phyloP scores from a whole-genome alignment of 1,140 invertebrate species.

The Brachionus plicatilis region DNA sequence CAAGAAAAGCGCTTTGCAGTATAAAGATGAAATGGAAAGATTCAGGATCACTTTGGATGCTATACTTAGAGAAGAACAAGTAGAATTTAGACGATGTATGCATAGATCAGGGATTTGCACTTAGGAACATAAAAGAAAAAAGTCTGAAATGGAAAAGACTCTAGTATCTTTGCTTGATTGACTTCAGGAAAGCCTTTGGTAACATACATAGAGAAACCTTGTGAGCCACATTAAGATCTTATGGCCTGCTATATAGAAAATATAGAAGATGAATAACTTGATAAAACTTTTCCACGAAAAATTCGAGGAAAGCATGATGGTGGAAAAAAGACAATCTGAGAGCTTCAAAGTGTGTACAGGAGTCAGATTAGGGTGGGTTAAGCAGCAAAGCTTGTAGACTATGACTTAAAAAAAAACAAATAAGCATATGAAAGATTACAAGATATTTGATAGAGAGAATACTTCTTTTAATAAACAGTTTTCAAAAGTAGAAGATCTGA shows the following conservation, averaged over 20 bases:
- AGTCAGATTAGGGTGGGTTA: too few relatives aligned
- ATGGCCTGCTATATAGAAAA: constrained; percentile 41
- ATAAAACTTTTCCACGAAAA: not conserved
- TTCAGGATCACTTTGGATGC: too few relatives aligned
- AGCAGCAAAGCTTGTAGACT: too few relatives aligned
- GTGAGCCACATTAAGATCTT: constrained; percentile 35
- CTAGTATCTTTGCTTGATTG: constrained; percentile 39
- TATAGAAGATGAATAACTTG: constrained; percentile 18
- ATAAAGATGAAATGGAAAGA: too few relatives aligned
- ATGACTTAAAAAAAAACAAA: too few relatives aligned
- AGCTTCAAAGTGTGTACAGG: constrained; percentile 32
- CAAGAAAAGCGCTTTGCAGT: too few relatives aligned
- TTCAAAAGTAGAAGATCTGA: too few relatives aligned
- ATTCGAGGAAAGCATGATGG: not conserved
- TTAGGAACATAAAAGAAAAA: constrained; percentile 42
- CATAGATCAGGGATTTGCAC: constrained; percentile 26
- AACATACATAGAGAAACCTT: constrained; percentile 40
- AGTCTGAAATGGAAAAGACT: constrained; percentile 38
- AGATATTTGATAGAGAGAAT: too few relatives aligned
- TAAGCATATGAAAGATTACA: too few relatives aligned
- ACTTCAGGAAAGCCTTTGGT: constrained; percentile 42
- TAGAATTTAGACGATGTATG: too few relatives aligned
- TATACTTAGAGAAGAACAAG: too few relatives aligned
- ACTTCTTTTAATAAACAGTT: too few relatives aligned
- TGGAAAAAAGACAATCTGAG: constrained; percentile 27